Percentiles rank a stretch among this genome's conserved stretches.
Conservation (phyloP, 1,140 invertebrate genomes). For the Vollenhovia emeryi region DNA sequence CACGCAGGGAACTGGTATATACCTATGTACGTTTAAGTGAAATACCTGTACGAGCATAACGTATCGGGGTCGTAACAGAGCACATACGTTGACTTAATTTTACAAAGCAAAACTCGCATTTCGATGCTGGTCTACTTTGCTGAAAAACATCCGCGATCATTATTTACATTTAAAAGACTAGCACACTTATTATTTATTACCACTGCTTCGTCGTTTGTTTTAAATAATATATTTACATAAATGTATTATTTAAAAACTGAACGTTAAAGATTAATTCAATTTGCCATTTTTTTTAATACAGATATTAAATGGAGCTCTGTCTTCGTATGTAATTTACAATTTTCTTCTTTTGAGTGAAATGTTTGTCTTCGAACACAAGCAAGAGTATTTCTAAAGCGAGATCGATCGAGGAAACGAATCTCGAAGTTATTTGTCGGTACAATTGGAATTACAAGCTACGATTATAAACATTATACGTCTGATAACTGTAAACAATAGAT, state of each 20-base stretch:
- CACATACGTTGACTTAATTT: constrained; percentile 54
- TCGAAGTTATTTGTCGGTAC: background rate
- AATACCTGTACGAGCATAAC: constrained; percentile 6
- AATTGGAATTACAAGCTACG: background rate
- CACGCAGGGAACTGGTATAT: constrained; percentile 41
- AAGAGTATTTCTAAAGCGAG: background rate
- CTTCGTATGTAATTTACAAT: background rate
- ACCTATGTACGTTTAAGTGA: constrained; percentile 59
- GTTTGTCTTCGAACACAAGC: background rate
- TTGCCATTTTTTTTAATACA: background rate
- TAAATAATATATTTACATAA: background rate
- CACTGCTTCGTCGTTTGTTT: background rate
- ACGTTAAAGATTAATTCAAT: background rate
- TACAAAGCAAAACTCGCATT: constrained; percentile 30
- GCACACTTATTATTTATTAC: background rate
- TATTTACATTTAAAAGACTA: background rate
- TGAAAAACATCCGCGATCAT: background rate
- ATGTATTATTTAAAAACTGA: background rate
- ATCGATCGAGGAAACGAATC: background rate
- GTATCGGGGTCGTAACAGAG: constrained; percentile 56
- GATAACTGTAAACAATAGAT: background rate
- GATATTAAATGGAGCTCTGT: background rate
- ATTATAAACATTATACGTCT: background rate
- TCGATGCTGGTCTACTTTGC: background rate
- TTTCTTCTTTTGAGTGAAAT: background rate